A percentile compares a stretch with the other conserved stretches of the same genome.
phyloP scores from a whole-genome alignment of 2,113 vertebrate species.

The Hyperopisus bebe region DNA sequence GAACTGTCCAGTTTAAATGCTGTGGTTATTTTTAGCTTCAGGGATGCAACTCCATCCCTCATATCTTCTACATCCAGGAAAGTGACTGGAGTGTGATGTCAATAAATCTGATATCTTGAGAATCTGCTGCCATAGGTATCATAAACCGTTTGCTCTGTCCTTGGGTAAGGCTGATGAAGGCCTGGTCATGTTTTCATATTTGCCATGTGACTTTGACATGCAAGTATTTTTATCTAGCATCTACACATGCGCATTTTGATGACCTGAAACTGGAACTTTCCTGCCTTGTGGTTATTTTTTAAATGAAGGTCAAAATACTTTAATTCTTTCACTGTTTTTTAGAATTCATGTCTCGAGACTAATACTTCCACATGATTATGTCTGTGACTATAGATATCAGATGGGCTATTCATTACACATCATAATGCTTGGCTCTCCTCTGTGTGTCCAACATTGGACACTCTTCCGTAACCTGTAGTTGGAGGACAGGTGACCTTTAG shows the following conservation, averaged over 20 bases:
- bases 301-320: neutral
- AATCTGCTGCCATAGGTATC: neutral
- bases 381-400: too few relatives aligned
- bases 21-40: neutral
- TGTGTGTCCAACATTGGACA: neutral
- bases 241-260: neutral
- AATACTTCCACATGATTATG: neutral
- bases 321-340: neutral
- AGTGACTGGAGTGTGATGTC: neutral
- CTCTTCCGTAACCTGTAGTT: neutral
- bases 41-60: constrained; percentile 1
- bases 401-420: neutral
- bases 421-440: too few relatives aligned
- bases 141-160: neutral
- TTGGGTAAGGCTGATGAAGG: neutral
- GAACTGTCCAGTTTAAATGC: neutral
- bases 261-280: neutral
- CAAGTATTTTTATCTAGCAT: neutral
- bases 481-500: neutral
- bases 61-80: neutral
- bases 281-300: neutral
- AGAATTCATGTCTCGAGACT: neutral
- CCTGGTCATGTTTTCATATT: neutral
- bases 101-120: neutral
- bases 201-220: neutral